Percentiles rank a stretch among this genome's conserved stretches.
These are phyloP conservation scores for Calonectris borealis DNA, from an alignment of 2,113 vertebrate species.

Conservation along the genomic window DNA sequence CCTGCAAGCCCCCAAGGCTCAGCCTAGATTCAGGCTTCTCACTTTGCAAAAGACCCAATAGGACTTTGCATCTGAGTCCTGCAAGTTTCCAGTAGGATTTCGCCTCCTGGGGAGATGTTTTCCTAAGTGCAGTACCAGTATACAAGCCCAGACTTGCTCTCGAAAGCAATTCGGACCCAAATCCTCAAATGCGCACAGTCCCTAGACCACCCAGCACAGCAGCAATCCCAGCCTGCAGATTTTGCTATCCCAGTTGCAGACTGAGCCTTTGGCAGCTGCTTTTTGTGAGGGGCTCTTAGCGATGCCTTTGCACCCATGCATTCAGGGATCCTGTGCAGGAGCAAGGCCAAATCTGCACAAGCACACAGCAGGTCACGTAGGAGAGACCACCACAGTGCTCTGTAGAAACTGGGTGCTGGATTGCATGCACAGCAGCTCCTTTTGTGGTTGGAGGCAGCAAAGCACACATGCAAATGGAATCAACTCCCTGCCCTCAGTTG, in stretches of 20 bases:
- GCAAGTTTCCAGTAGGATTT: background rate
- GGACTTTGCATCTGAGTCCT: background rate
- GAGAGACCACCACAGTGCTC: background rate
- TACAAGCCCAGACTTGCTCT: background rate
- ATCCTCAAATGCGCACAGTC: background rate
- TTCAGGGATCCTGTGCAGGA: background rate
- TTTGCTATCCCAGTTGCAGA: background rate
- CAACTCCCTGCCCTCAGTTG: background rate
- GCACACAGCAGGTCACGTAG: background rate
- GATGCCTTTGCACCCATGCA: background rate
- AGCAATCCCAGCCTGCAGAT: background rate
- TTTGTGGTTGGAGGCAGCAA: background rate
- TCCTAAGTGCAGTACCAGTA: fast-evolving
- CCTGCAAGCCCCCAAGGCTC: background rate
- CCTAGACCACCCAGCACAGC: background rate
- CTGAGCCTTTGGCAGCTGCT: background rate
- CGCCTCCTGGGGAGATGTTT: background rate
- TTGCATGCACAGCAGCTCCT: background rate
- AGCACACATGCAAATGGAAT: background rate
- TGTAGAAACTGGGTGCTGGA: background rate
- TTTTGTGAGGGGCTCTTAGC: background rate
- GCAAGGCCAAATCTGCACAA: background rate
- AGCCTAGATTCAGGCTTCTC: background rate
- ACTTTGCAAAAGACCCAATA: background rate
- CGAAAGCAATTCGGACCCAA: background rate